These are phyloP conservation scores for Acanthiza pusilla DNA, from an alignment of 2,797 vertebrate genomes.

Conservation along the genomic window DNA sequence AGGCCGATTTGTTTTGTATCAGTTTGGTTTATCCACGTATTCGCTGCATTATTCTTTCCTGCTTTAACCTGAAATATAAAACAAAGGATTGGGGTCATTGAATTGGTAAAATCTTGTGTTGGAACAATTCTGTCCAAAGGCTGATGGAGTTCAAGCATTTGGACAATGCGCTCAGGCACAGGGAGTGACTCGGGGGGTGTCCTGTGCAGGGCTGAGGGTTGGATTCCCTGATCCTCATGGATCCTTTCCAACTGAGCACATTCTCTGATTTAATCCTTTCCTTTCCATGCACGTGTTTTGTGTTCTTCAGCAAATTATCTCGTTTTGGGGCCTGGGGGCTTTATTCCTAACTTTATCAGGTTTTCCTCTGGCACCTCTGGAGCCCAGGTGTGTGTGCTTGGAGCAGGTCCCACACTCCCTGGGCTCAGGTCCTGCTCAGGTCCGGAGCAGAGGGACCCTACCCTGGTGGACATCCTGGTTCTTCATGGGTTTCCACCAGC, in stretches of 20 bases:
- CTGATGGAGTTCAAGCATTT: not conserved
- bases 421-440: fast-evolving
- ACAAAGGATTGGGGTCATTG: fast-evolving
- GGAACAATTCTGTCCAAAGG: not conserved
- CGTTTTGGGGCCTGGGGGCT: too few relatives aligned
- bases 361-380: not conserved
- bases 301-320: too few relatives aligned
- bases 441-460: not conserved
- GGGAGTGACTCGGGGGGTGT: too few relatives aligned
- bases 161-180: not conserved
- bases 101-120: too few relatives aligned
- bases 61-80: not conserved
- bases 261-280: not conserved
- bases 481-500: fast-evolving
- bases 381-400: fast-evolving
- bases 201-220: not conserved
- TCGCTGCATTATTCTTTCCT: not conserved
- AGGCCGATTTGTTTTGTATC: too few relatives aligned
- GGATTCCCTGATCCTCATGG: fast-evolving
- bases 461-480: fast-evolving
- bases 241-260: not conserved
- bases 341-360: too few relatives aligned
- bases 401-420: fast-evolving
- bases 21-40: not conserved
- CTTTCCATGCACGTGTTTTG: fast-evolving